phyloP scores from a whole-genome alignment of 2,797 vertebrate species.

The Sebastes vulpes region DNA sequence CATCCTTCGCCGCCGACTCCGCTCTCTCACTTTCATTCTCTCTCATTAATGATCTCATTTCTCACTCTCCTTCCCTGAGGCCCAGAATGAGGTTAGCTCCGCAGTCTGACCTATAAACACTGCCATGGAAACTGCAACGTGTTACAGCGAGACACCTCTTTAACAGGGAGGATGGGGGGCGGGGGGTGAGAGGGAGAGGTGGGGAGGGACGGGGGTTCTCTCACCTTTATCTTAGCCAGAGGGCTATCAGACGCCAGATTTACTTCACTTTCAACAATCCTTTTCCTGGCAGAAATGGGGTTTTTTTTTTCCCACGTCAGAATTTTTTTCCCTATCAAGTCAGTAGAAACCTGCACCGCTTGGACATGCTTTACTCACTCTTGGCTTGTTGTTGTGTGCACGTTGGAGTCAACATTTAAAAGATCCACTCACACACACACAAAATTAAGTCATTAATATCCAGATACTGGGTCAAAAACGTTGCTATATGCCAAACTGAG shows the following conservation, averaged over 20 bases:
- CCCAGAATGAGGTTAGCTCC: slow-evolving; percentile 76
- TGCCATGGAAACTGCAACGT: slow-evolving; percentile 75
- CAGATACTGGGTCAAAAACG: background rate
- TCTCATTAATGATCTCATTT: slow-evolving; percentile 84
- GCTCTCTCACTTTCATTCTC: slow-evolving; percentile 74
- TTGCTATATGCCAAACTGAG: background rate
- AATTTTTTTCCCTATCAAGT: background rate
- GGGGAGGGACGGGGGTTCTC: slow-evolving; percentile 6
- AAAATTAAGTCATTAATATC: background rate
- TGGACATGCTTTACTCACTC: slow-evolving; percentile 9
- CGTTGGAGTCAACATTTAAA: background rate
- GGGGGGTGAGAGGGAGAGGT: fast-evolving
- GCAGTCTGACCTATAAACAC: slow-evolving; percentile 80
- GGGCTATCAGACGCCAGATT: slow-evolving; percentile 51
- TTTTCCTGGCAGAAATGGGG: slow-evolving; percentile 14
- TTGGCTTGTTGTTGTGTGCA: background rate
- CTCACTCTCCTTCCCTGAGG: slow-evolving; percentile 76
- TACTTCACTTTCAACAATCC: slow-evolving; percentile 50
- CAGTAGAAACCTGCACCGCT: slow-evolving; percentile 21
- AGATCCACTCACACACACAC: background rate
- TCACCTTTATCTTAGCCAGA: slow-evolving; percentile 65
- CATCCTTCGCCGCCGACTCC: background rate
- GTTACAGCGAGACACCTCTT: slow-evolving; percentile 59
- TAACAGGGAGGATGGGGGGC: slow-evolving; percentile 17
- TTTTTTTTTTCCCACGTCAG: background rate